Conservation (phyloP, 1,140 invertebrate species). For the Macrotrachela quadricornifera region DNA sequence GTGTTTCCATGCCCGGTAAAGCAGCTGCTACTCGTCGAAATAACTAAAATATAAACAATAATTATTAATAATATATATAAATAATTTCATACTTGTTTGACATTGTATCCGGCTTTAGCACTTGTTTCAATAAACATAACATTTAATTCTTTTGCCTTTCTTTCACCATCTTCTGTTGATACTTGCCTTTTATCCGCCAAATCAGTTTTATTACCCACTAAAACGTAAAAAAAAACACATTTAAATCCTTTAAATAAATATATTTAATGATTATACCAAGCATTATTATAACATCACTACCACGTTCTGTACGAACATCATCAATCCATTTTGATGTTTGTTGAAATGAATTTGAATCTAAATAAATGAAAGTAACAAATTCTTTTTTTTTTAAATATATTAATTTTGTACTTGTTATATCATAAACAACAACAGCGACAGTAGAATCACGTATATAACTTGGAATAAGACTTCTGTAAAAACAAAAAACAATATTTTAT, state of each 20-base stretch:
- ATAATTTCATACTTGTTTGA: conserved; percentile 41
- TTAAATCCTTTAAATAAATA: too few relatives aligned
- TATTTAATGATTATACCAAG: conserved; percentile 25
- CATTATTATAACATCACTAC: conserved; percentile 99
- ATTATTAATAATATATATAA: background rate
- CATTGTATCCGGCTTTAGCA: conserved; percentile 94
- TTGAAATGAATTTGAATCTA: conserved; percentile 81
- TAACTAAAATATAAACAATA: conserved; percentile 37
- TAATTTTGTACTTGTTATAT: conserved; percentile 68
- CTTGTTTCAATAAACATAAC: conserved; percentile 99
- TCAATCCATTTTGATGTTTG: conserved; percentile 99
- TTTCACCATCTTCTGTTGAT: conserved; percentile 85
- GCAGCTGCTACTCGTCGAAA: conserved; percentile 84
- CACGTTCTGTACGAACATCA: conserved; percentile 92
- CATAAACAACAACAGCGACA: conserved; percentile 97
- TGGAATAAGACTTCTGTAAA: conserved; percentile 67
- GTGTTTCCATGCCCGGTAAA: conserved; percentile 70
- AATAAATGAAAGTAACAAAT: background rate
- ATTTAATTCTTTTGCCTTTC: conserved; percentile 93
- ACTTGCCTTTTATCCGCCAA: conserved; percentile 85
- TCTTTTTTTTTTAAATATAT: background rate
- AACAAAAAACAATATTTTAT: too few relatives aligned
- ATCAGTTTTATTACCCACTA: conserved; percentile 96
- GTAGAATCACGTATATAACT: conserved; percentile 98
- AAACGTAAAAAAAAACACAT: too few relatives aligned